Base-by-base conservation (phyloP, 1,140 invertebrate species). In the Chironomus tepperi region DNA sequence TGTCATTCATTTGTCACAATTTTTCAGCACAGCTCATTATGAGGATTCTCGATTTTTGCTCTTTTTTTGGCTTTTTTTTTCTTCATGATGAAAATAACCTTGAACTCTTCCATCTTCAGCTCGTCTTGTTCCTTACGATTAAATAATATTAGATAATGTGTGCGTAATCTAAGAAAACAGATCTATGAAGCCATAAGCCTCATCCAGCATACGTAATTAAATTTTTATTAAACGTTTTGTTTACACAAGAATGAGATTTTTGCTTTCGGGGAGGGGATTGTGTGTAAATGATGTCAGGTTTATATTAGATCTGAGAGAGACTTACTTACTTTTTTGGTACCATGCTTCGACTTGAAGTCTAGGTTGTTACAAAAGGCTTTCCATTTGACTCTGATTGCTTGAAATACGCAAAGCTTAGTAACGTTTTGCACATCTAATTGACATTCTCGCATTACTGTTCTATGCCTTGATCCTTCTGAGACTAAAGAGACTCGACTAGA, bases 171-270 rank as follows among this genome's bases (percentile, higher is more conserved):
- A 15, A n/a, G 15, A 8, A 34, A 1, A 34, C 24, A 34, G 24
- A 34, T 34, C 24, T 34, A 34, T 34, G 24, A 34, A 34, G 24
- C 24, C 24, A 34, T 34, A 34, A 57, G 47, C 47, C 12, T 57
- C 10, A 57, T 57, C 47, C 12, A 57, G 47, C 47, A 57, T 57
- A 57, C 47, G 47, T 57, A 57, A 57, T 57, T 57, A 57, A 57
- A 57, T 57, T 57, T 57, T 57, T 57, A 57, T 57, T 57, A 57
- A 57, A 57, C 47, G 47, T 57, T 57, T 57, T 57, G 47, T 57
- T 57, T 57, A 57, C 47, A n/a, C 47, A 57, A 34, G n/a, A 34
- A 34, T 34, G 24, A 34, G 24, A 34, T 34, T 34, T 34, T 34
- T 57, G n/a, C 12, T n/a, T 57, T 57, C 15, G 3, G 15, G 5